Evolutionary conservation across 2,888 invertebrate species (phyloP), one percentile per base, ranked within the genome.

Genomic region (Blera fallax): DNA sequence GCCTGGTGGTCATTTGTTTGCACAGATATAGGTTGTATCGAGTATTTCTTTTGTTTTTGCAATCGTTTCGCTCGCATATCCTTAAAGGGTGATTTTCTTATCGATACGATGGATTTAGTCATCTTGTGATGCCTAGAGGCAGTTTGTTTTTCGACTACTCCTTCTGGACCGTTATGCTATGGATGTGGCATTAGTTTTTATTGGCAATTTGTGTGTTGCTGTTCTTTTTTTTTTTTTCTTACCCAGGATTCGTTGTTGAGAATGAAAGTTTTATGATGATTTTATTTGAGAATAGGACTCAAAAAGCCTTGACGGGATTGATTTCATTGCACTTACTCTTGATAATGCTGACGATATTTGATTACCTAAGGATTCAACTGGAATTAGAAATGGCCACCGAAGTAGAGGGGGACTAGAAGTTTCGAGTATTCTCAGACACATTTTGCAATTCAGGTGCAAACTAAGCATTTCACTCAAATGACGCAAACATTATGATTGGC

Each of bases 1-100:
- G 83, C 73, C 72, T 81, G 58, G 65, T 81, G 85, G 85, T 85
- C 81, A 85, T 72, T 84, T 81, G 40, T 60, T 85, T 85, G 56
- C 54, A 32, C 65, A 48, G 73, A 67, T 80, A 67, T 80, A 76
- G 56, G 16, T 43, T 56, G 43, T 54, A 37, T 58, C 34, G 80
- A 32, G 50, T 21, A 11, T 64, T 58, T 45, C 29, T 62, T n/a
- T 76, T 72, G 18, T 67, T 72, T 64, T 45, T 65, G 1, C 48
- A 50, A 70, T 50, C 50, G 29, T 11, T 69, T 43, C 29, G 16
- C 40, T 37, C 27, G 34, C 65, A 67, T 73, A 76, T 74, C 77
- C 65, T 72, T 81, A 80, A 85, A 85, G 80, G 76, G 70, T 77
- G 67, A 81, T 81, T 85, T 52, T 72, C 69, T 85, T 77, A 81